These are phyloP conservation scores for Callopanchax toddi DNA, from an alignment of 2,113 vertebrate genomes.

Conservation along the genomic window DNA sequence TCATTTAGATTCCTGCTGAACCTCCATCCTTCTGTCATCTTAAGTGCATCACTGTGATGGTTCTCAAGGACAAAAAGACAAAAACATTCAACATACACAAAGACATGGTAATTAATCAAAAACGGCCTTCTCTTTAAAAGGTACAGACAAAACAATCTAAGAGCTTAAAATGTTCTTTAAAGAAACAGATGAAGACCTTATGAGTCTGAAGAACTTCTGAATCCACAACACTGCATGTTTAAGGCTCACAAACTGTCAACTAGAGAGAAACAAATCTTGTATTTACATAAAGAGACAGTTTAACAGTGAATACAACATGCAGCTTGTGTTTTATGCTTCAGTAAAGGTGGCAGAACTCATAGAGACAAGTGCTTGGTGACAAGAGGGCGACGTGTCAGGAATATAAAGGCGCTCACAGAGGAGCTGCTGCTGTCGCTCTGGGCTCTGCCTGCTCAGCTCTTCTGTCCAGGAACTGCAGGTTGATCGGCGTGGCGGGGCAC, in stretches of 20 bases:
- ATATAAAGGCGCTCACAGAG: conserved; percentile 45
- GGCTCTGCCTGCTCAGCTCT: not conserved
- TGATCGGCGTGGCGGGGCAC: conserved; percentile 72
- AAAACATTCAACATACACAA: no score
- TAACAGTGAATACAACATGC: not conserved
- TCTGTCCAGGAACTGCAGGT: conserved; percentile 80
- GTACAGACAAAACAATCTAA: no score
- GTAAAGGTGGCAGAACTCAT: not conserved
- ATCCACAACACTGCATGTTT: no score
- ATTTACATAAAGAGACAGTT: not conserved
- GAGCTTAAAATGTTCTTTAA: no score
- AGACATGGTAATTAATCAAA: no score
- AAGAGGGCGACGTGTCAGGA: conserved; percentile 3
- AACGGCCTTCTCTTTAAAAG: no score
- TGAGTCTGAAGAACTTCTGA: not conserved
- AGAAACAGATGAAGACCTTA: not conserved
- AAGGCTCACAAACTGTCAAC: no score
- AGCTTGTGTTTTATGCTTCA: not conserved
- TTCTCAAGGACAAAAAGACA: no score
- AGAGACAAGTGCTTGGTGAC: conserved; percentile 22
- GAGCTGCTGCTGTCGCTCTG: not conserved
- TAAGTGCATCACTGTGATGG: no score
- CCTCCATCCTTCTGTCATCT: no score
- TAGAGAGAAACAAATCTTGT: not conserved
- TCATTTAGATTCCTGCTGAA: no score